Conservation (phyloP, 2,888 invertebrate species). For the Campaea margaritaria region DNA sequence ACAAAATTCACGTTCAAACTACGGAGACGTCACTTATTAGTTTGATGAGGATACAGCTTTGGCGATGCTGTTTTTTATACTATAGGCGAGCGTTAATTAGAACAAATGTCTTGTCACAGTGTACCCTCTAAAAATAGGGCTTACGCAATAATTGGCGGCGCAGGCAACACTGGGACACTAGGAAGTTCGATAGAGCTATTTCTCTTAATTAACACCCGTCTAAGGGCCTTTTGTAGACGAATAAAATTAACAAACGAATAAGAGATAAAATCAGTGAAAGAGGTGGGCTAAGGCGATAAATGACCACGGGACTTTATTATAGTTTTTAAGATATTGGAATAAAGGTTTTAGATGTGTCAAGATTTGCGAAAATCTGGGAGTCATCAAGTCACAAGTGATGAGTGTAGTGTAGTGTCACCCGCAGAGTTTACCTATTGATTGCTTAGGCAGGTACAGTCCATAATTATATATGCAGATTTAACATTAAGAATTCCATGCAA, state of each 20-base stretch:
- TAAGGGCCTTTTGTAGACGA: neutral
- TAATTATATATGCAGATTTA: no score
- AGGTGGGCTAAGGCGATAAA: no score
- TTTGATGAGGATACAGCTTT: conserved; percentile 30
- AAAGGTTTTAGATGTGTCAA: no score
- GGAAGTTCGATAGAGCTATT: conserved; percentile 23
- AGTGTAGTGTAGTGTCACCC: no score
- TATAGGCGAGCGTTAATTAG: conserved; percentile 44
- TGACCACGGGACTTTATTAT: no score
- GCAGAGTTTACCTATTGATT: no score
- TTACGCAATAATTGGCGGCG: conserved; percentile 25
- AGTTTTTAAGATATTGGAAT: no score
- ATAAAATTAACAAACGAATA: no score
- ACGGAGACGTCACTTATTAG: conserved; percentile 42
- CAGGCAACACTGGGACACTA: conserved; percentile 7
- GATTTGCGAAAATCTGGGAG: no score
- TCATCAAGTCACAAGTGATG: no score
- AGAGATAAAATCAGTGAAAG: neutral
- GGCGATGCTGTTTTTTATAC: conserved; percentile 36
- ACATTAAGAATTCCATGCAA: no score
- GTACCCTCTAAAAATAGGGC: conserved; percentile 47
- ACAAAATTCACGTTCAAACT: conserved; percentile 40
- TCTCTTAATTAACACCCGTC: conserved; percentile 19
- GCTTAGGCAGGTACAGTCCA: no score
- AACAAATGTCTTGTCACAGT: conserved; percentile 42